These are phyloP conservation scores for Asbolus verrucosus DNA, from an alignment of 1,140 invertebrate species.

Conservation along the genomic window DNA sequence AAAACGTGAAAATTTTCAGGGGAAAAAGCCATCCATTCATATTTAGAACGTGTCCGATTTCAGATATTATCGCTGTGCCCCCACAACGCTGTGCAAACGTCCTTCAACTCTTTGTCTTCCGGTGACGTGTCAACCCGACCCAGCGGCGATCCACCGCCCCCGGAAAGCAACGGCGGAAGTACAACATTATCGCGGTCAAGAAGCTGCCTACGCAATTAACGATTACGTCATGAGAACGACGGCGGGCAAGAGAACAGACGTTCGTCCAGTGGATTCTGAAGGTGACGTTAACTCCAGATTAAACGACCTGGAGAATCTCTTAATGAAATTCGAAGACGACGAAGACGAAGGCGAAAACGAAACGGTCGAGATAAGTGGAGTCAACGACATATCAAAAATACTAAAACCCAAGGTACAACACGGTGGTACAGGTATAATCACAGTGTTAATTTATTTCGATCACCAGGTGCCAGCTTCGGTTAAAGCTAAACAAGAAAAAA, in stretches of 20 bases:
- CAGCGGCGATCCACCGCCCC: slow-evolving; percentile 41
- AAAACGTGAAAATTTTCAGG: too few relatives aligned
- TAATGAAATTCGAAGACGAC: slow-evolving; percentile 23
- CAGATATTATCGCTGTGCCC: slow-evolving; percentile 54
- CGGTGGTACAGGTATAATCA: too few relatives aligned
- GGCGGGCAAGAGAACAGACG: slow-evolving; percentile 22
- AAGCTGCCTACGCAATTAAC: slow-evolving; percentile 33
- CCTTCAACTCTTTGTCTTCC: slow-evolving; percentile 60
- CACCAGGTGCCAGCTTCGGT: slow-evolving; percentile 19
- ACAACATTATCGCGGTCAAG: slow-evolving; percentile 35
- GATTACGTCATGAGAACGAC: slow-evolving; percentile 33
- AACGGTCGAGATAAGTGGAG: neutral
- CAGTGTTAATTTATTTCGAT: slow-evolving; percentile 22
- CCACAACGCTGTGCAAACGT: slow-evolving; percentile 53
- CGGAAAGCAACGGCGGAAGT: slow-evolving; percentile 15
- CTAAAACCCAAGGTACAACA: neutral
- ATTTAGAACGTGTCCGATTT: slow-evolving; percentile 29
- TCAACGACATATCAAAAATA: slow-evolving; percentile 12
- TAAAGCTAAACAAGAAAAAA: slow-evolving; percentile 15
- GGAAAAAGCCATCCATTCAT: neutral
- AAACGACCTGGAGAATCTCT: slow-evolving; percentile 25
- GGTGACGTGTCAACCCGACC: slow-evolving; percentile 58
- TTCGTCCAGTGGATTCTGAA: slow-evolving; percentile 22
- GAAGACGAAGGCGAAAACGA: slow-evolving; percentile 18
- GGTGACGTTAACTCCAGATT: slow-evolving; percentile 19